Conservation (phyloP, 1,140 invertebrate genomes). For the Hylyphantes graminicola region DNA sequence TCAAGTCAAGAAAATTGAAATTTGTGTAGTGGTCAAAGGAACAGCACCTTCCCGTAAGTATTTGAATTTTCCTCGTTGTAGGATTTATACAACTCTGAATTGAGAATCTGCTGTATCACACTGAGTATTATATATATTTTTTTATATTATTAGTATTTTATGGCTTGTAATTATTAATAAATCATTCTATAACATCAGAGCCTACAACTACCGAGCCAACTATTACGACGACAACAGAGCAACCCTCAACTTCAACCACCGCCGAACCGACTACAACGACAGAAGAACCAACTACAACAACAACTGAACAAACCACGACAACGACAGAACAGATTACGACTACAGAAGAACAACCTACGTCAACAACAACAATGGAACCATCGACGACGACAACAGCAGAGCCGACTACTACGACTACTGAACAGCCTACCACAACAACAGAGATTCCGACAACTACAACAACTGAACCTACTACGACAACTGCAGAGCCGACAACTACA, state of each 20-base stretch:
- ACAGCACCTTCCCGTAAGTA: no score
- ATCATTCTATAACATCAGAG: background rate
- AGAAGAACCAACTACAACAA: conserved; percentile 10
- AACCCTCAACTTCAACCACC: conserved; percentile 4
- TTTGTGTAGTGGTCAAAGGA: no score
- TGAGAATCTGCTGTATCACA: background rate
- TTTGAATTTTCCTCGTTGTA: background rate
- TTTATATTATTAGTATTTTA: background rate
- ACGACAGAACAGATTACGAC: background rate
- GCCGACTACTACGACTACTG: conserved; percentile 27
- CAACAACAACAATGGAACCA: background rate
- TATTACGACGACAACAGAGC: conserved; percentile 21
- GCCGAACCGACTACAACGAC: conserved; percentile 8
- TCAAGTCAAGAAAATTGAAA: no score
- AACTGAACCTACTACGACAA: background rate
- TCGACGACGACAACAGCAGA: conserved; percentile 16
- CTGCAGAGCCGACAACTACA: conserved; percentile 10
- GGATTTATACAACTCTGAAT: background rate
- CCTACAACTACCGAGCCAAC: background rate
- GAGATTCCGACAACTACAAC: conserved; percentile 6
- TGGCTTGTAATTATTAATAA: background rate
- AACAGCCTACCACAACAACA: conserved; percentile 1
- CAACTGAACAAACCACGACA: conserved; percentile 4
- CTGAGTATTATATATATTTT: background rate
- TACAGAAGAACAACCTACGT: background rate